phyloP scores from a whole-genome alignment of 2,888 invertebrate species.

The Axea sp. region DNA sequence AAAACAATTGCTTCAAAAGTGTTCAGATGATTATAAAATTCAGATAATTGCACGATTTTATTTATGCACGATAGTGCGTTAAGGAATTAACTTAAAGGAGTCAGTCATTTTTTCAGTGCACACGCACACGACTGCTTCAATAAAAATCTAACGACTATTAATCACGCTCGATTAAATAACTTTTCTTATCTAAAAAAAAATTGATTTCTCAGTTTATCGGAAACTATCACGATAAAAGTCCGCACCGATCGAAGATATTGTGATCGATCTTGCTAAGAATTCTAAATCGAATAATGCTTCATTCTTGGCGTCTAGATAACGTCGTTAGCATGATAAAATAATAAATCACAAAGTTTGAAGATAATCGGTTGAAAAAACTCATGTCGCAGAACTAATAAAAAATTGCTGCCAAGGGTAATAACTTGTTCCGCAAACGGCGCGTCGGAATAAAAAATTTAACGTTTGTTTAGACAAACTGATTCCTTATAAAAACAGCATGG shows the following conservation, averaged over 20 bases:
- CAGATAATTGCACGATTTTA: too few species aligned
- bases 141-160: slow-evolving; percentile 2
- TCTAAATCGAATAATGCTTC: slow-evolving; percentile 15
- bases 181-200: slow-evolving; percentile 18
- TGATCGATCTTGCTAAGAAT: slow-evolving; percentile 11
- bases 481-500: slow-evolving; percentile 5
- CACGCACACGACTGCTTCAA: too few species aligned
- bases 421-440: neutral
- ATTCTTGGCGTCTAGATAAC: slow-evolving; percentile 13
- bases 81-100: too few species aligned
- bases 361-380: slow-evolving; percentile 1
- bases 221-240: slow-evolving; percentile 19
- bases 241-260: slow-evolving; percentile 10
- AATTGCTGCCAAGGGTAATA: slow-evolving; percentile 11
- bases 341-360: slow-evolving; percentile 13
- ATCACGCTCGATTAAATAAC: slow-evolving; percentile 7
- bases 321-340: slow-evolving; percentile 21
- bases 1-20: too few species aligned
- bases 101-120: too few species aligned
- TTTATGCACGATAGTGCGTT: too few species aligned
- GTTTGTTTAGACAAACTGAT: slow-evolving; percentile 34
- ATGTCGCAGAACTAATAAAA: slow-evolving; percentile 4
- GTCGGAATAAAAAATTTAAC: slow-evolving; percentile 19
- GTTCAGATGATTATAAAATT: too few species aligned
- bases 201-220: slow-evolving; percentile 25